These are phyloP conservation scores for Phrynocephalus guinanensis DNA, from an alignment of 2,797 vertebrate genomes.

Conservation along the genomic window DNA sequence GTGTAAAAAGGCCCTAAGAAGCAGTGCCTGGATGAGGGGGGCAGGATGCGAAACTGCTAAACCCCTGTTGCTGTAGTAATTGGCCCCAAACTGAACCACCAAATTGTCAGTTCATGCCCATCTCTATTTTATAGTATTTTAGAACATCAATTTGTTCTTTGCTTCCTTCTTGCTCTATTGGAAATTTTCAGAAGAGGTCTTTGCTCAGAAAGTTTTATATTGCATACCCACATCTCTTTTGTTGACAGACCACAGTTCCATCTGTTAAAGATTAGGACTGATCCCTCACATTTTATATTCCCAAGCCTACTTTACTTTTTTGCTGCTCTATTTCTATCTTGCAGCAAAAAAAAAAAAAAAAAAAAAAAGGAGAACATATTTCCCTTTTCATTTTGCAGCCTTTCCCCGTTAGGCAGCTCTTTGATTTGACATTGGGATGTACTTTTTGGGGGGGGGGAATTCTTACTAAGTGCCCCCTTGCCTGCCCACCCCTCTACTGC, in stretches of 20 bases:
- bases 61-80: too few species aligned
- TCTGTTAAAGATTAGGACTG: conserved; percentile 22
- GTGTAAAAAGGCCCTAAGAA: too few species aligned
- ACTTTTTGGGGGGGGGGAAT: conserved; percentile 44
- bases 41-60: too few species aligned
- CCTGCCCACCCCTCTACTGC: conserved; percentile 30
- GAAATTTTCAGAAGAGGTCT: conserved; percentile 1
- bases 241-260: conserved; percentile 25
- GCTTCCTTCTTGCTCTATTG: background rate
- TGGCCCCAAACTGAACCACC: too few species aligned
- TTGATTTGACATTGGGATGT: conserved; percentile 66
- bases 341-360: conserved; percentile 39
- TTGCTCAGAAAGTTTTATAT: background rate
- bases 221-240: conserved; percentile 5
- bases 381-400: conserved; percentile 49
- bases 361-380: conserved; percentile 52
- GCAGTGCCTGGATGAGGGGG: too few species aligned
- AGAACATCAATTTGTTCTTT: background rate
- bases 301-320: conserved; percentile 42
- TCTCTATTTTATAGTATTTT: background rate
- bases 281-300: conserved; percentile 10
- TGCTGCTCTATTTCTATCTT: conserved; percentile 35
- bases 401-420: conserved; percentile 57
- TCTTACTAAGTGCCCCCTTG: conserved; percentile 64
- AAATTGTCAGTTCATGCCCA: too few species aligned